Evolutionary conservation across 2,888 invertebrate species (phyloP).

Genomic region (Hydrotaea cyrtoneurina): DNA sequence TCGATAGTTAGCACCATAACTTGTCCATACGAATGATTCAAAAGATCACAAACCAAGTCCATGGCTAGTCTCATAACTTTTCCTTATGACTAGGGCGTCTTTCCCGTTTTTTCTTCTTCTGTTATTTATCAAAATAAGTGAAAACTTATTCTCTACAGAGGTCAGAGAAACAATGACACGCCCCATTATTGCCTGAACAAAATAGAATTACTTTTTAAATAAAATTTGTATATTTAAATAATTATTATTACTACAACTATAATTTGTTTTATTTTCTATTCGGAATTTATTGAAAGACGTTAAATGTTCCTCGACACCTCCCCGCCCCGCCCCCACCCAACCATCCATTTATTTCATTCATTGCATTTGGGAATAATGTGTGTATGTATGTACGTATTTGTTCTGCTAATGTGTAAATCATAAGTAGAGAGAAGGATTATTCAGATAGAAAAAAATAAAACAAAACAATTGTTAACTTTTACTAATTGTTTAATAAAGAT

Average conservation of each 20-base stretch:
- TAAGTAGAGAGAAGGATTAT: not conserved
- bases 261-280: not conserved
- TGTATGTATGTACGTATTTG: not conserved
- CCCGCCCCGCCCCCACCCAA: not conserved
- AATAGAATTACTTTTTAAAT: not conserved
- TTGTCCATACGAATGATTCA: no score
- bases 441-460: not conserved
- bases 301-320: not conserved
- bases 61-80: no score
- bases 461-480: slow-evolving; percentile 11
- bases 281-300: slow-evolving; percentile 19
- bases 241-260: not conserved
- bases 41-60: no score
- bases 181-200: slow-evolving; percentile 39
- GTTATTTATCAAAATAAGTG: no score
- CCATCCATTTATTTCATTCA: not conserved
- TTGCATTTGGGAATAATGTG: not conserved
- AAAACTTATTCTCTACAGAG: no score
- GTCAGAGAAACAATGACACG: not conserved
- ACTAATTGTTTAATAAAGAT: slow-evolving; percentile 23
- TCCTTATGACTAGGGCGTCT: no score
- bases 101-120: no score
- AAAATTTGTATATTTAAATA: not conserved
- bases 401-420: not conserved
- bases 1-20: no score